These are phyloP conservation scores for Coremacera marginata DNA, from an alignment of 2,888 invertebrate genomes.

Conservation along the genomic window DNA sequence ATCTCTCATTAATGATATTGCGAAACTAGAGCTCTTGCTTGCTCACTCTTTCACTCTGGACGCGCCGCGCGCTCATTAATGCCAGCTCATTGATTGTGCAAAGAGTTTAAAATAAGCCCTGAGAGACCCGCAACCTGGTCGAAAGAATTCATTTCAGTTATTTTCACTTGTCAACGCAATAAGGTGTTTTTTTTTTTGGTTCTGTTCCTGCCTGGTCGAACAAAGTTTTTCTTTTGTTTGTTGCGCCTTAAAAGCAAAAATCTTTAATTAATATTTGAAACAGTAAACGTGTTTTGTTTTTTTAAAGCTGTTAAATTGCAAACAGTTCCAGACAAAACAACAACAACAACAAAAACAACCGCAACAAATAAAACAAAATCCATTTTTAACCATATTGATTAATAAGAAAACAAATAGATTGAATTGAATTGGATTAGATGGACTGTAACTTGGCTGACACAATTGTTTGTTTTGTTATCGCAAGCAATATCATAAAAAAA, in stretches of 20 bases:
- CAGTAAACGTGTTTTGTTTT: conserved; percentile 2
- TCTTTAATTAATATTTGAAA: not conserved
- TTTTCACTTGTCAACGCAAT: conserved; percentile 41
- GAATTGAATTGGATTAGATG: too few species aligned
- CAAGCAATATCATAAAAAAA: too few species aligned
- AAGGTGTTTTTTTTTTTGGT: conserved; percentile 34
- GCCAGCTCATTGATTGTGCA: conserved; percentile 2
- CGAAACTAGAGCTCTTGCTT: not conserved
- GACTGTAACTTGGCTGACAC: too few species aligned
- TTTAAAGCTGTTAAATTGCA: not conserved
- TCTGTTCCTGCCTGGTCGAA: not conserved
- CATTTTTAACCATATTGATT: too few species aligned
- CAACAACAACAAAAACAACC: not conserved
- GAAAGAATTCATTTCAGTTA: conserved; percentile 34
- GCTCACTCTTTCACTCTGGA: not conserved
- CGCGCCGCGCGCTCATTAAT: conserved; percentile 11
- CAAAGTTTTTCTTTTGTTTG: too few species aligned
- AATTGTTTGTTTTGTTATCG: too few species aligned
- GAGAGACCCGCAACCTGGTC: not conserved
- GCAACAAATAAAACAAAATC: not conserved
- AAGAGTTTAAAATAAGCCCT: not conserved
- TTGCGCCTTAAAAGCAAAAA: too few species aligned
- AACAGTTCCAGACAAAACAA: not conserved
- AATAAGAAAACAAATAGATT: too few species aligned
- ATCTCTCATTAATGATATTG: conserved; percentile 18